These are phyloP conservation scores for Hemistola chrysoprasaria DNA, from an alignment of 2,888 invertebrate species.

Conservation along the genomic window DNA sequence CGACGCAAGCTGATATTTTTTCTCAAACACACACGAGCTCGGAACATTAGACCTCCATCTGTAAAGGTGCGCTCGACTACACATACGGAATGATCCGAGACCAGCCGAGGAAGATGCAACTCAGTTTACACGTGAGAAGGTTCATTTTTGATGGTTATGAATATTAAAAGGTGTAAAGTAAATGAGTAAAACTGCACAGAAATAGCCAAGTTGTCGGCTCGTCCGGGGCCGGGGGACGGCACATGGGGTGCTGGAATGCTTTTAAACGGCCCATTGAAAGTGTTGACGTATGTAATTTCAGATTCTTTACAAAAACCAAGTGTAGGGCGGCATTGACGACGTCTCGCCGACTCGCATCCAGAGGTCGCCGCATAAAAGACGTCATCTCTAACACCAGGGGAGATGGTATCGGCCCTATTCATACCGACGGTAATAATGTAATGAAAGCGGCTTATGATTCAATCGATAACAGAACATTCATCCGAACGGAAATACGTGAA, in stretches of 20 bases:
- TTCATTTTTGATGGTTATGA: background rate
- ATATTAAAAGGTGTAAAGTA: conserved; percentile 15
- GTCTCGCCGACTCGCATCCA: conserved; percentile 37
- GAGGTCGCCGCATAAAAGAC: conserved; percentile 34
- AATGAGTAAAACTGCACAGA: conserved; percentile 32
- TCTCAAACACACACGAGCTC: conserved; percentile 38
- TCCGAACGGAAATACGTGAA: conserved; percentile 12
- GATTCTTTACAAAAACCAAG: conserved; percentile 61
- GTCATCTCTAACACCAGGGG: conserved; percentile 37
- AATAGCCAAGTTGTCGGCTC: conserved; percentile 42
- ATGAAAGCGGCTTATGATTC: conserved; percentile 33
- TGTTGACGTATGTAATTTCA: conserved; percentile 72
- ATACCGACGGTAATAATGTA: conserved; percentile 38
- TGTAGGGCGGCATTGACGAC: conserved; percentile 41
- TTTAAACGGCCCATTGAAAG: conserved; percentile 66
- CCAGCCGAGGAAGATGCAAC: conserved; percentile 2
- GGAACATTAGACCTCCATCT: conserved; percentile 44
- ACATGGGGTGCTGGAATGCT: conserved; percentile 56
- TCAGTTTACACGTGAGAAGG: background rate
- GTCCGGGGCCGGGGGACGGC: too few relatives aligned
- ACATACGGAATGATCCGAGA: conserved; percentile 18
- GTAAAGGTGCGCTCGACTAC: conserved; percentile 32
- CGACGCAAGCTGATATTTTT: conserved; percentile 23
- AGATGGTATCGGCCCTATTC: conserved; percentile 44
- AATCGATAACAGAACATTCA: conserved; percentile 25